Base-by-base conservation (phyloP, 2,797 vertebrate species). In the Chelon auratus region DNA sequence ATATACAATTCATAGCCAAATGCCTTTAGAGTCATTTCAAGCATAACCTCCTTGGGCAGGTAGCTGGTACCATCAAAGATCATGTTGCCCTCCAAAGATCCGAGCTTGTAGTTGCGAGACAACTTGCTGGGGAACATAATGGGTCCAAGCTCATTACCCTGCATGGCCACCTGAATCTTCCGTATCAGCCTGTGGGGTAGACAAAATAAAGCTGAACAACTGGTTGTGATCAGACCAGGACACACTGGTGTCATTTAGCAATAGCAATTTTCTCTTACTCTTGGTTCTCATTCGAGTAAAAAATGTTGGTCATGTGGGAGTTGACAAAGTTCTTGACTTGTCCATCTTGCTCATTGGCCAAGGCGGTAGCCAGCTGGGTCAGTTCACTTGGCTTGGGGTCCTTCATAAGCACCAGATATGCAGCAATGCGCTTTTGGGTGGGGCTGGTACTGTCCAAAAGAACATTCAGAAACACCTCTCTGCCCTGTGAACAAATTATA, bases 331-430 rank as follows among this genome's bases (percentile, higher is more conserved):
- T 97, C 92, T 94, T 96, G 84, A 96, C 91, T 93, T 99, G 97
- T 30, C 90, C 78, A 0, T 94, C 94, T 66, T 90, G 84, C 57
- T 96, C 95, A 33, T n/a, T 87, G 18, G 85, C 74, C 71, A 98
- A 89, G 42, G 92, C 85, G n/a, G 83, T 81, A 62, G 71, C 43
- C 67, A 99, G 74, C 78, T 91, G 93, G 63, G 72, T 17, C 0
- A 99, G 85, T 72, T 97, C 94, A 61, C 76, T 88, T 40, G 80
- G 61, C 62, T 95, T 91, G 39, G 97, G 96, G 63, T 89, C 80
- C 84, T 94, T 97, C 96, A 99, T 99, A 40, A 99, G 79, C 14
- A 96, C 92, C 83, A 99, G 95, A 72, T 99, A 99, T 39, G 97
- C 95, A 48, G 97, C 95, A 65, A 99, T 77, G n/a, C 97, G 95